phyloP scores from a whole-genome alignment of 2,113 vertebrate species.

The Acrocephalus kingi region DNA sequence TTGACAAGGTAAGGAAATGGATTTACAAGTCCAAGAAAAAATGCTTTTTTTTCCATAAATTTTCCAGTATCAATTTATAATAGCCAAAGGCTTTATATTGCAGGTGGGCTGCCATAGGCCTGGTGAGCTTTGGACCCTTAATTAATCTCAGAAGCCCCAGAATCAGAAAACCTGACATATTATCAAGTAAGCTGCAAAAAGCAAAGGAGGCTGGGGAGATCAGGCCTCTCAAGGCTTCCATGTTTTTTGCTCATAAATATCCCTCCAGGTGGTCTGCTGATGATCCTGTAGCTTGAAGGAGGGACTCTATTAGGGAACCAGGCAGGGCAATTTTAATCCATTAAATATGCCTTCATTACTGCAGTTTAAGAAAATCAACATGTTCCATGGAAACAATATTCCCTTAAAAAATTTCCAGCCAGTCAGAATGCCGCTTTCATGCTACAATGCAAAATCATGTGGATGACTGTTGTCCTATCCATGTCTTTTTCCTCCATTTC shows the following conservation, averaged over 20 bases:
- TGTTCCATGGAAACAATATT: background rate
- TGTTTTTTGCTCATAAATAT: background rate
- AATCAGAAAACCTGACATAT: background rate
- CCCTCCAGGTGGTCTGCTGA: background rate
- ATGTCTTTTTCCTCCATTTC: background rate
- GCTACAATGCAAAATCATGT: background rate
- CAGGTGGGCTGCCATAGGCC: background rate
- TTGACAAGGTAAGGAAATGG: background rate
- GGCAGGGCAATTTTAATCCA: background rate
- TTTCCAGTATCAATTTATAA: background rate
- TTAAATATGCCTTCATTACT: background rate
- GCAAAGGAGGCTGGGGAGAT: background rate
- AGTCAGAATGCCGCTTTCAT: background rate
- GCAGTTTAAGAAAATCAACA: background rate
- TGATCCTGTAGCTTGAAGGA: background rate
- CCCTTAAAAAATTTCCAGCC: background rate
- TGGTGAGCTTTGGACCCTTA: background rate
- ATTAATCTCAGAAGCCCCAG: background rate
- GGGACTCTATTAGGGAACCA: background rate
- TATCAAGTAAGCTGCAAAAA: background rate
- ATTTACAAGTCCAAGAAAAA: slow-evolving; percentile 1
- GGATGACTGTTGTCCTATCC: background rate
- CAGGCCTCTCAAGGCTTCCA: background rate
- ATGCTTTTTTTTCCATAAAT: background rate
- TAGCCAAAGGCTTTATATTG: background rate